Conservation (phyloP, 2,113 vertebrate species). For the Pogona vitticeps region DNA sequence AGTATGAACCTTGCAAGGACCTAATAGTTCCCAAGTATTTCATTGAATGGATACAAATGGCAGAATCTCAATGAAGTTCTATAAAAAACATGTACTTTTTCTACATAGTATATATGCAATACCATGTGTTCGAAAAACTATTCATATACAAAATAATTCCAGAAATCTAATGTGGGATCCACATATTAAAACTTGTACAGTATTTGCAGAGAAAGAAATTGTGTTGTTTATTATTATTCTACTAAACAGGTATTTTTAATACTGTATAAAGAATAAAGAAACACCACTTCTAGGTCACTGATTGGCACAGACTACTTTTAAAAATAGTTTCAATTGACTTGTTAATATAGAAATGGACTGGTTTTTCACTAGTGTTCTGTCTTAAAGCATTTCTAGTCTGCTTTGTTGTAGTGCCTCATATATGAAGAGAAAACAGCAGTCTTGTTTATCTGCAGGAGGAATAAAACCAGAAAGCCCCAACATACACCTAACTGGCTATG, state of each 20-base stretch:
- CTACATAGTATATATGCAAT: neutral
- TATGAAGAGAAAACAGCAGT: no score
- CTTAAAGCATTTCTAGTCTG: no score
- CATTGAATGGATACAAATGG: neutral
- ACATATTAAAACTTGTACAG: neutral
- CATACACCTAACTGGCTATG: no score
- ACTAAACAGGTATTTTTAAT: neutral
- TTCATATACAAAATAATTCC: neutral
- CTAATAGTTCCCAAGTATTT: neutral
- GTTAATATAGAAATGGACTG: neutral
- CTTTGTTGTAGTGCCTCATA: no score
- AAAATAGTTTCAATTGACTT: neutral
- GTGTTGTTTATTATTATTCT: neutral
- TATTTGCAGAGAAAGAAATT: neutral
- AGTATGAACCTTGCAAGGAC: neutral
- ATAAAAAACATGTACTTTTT: neutral
- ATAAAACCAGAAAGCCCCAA: no score
- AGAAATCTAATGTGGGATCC: neutral
- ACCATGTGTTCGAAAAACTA: neutral
- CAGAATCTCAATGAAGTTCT: neutral
- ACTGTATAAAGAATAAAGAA: no score
- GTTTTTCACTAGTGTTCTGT: no score
- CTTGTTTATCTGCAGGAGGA: no score
- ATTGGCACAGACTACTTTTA: neutral
- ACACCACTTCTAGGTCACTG: neutral